Percentiles rank a stretch among this genome's conserved stretches.
phyloP scores from a whole-genome alignment of 2,888 invertebrate species.

The Aspidiotus rigidus region DNA sequence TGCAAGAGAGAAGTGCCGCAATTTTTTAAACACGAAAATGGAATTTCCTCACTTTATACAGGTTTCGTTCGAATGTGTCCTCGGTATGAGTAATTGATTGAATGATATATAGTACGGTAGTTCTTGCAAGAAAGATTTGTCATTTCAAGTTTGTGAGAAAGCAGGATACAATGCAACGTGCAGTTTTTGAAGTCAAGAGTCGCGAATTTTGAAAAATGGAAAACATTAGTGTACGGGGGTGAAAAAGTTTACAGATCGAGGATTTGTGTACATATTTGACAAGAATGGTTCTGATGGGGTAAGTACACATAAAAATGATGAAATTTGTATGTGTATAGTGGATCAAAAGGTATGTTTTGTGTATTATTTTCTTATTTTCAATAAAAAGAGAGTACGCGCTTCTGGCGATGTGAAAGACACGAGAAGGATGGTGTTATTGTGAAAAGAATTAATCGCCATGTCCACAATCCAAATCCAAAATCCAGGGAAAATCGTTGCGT shows the following conservation, averaged over 20 bases:
- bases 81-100: neutral
- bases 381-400: neutral
- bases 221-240: neutral
- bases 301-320: slow-evolving; percentile 3
- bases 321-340: neutral
- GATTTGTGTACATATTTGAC: slow-evolving; percentile 1
- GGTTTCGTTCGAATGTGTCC: neutral
- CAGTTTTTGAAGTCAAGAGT: neutral
- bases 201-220: slow-evolving; percentile 1
- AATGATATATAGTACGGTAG: neutral
- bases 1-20: neutral
- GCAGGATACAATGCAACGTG: neutral
- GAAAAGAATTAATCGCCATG: slow-evolving; percentile 1
- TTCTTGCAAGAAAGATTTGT: neutral
- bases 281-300: neutral
- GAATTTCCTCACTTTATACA: neutral
- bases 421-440: neutral
- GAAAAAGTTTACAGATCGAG: neutral
- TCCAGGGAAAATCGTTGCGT: slow-evolving; percentile 1
- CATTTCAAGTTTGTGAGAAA: slow-evolving; percentile 1
- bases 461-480: neutral
- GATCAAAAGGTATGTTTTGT: neutral
- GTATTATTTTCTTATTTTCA: neutral
- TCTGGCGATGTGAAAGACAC: slow-evolving; percentile 1
- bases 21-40: neutral